These are phyloP conservation scores for Hypomecis punctinalis DNA, from an alignment of 2,888 invertebrate species.

Conservation along the genomic window DNA sequence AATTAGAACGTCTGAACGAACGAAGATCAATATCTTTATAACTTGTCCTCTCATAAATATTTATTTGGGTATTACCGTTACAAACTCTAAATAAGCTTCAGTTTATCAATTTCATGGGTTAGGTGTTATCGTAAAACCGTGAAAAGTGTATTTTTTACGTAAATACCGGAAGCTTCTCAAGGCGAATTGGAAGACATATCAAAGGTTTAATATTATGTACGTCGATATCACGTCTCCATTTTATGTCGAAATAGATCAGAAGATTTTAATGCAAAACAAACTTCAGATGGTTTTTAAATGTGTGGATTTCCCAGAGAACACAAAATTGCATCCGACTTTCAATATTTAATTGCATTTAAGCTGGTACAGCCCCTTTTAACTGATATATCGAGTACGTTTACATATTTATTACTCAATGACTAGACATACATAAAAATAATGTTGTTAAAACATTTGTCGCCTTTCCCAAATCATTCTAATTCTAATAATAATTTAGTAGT, in stretches of 20 bases:
- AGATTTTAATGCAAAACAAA: neutral
- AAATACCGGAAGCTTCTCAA: neutral
- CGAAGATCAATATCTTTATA: slow-evolving; percentile 16
- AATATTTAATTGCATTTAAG: too few relatives aligned
- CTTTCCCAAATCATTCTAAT: too few relatives aligned
- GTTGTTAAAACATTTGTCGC: too few relatives aligned
- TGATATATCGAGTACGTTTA: too few relatives aligned
- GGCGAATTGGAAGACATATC: slow-evolving; percentile 1
- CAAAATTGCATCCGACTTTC: too few relatives aligned
- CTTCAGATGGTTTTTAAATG: too few relatives aligned
- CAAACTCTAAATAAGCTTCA: neutral
- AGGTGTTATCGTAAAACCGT: neutral
- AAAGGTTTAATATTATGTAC: neutral
- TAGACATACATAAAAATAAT: too few relatives aligned
- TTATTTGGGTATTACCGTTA: slow-evolving; percentile 12
- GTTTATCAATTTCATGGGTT: neutral
- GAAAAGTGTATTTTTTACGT: neutral
- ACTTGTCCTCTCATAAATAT: slow-evolving; percentile 12
- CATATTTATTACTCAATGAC: too few relatives aligned
- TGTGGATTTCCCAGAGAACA: too few relatives aligned
- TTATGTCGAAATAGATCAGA: neutral
- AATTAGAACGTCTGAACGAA: slow-evolving; percentile 34
- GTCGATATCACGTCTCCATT: neutral
- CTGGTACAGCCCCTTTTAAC: too few relatives aligned
- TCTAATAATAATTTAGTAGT: too few relatives aligned